These are phyloP conservation scores for Danaus melanippus DNA, from an alignment of 1,140 invertebrate species.

Conservation along the genomic window DNA sequence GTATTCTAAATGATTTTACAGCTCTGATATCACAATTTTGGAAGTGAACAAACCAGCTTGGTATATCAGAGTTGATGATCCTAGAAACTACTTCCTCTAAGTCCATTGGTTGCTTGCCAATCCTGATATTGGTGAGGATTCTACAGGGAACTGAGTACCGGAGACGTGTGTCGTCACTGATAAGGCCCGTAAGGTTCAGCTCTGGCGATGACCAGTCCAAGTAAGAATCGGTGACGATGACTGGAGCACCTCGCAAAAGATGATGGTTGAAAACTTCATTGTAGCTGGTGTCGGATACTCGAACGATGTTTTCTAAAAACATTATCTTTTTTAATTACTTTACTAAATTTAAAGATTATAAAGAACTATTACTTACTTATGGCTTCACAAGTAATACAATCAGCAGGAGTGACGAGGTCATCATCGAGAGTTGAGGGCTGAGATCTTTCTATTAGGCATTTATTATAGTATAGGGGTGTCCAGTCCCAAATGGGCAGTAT, in stretches of 20 bases:
- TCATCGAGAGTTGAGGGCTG: constrained; percentile 42
- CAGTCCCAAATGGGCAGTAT: constrained; percentile 85
- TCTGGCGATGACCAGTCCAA: constrained; percentile 78
- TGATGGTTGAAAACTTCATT: constrained; percentile 79
- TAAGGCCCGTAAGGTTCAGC: constrained; percentile 77
- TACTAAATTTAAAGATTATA: not conserved
- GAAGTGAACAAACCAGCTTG: constrained; percentile 87
- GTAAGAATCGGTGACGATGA: constrained; percentile 82
- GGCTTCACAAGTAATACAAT: constrained; percentile 66
- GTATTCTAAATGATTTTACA: constrained; percentile 80
- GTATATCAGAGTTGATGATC: constrained; percentile 76
- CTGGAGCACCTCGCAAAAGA: constrained; percentile 78
- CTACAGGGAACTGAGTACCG: constrained; percentile 79
- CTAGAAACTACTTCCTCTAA: constrained; percentile 77
- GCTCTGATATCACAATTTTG: constrained; percentile 87
- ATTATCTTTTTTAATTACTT: constrained; percentile 1
- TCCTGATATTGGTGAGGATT: constrained; percentile 79
- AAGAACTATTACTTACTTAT: constrained; percentile 49
- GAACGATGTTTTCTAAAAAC: constrained; percentile 75
- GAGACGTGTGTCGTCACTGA: constrained; percentile 74
- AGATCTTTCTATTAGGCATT: constrained; percentile 79
- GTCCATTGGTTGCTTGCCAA: constrained; percentile 75
- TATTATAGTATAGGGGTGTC: constrained; percentile 82
- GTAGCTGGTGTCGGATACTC: constrained; percentile 76
- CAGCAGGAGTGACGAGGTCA: constrained; percentile 37